Base-by-base conservation (phyloP, 2,888 invertebrate genomes). In the Lasioglossum figueresi region DNA sequence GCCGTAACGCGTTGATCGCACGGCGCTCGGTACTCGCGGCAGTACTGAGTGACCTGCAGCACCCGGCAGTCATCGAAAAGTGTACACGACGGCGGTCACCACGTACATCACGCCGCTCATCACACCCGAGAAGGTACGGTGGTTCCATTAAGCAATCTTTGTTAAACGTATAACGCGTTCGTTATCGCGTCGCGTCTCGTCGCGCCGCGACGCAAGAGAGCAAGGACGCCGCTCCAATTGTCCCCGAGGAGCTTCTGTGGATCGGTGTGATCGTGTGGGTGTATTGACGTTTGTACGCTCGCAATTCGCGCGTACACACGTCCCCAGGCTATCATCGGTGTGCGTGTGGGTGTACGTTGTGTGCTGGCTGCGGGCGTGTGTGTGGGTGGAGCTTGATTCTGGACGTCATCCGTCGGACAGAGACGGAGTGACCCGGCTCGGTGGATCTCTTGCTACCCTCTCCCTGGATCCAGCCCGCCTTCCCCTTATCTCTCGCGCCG, bases 101-200 rank as follows among this genome's bases (percentile, higher is more conserved):
- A 95, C 95, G 94, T 95, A 95, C 92, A 94, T 95, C 94, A 94
- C 95, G 88, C 95, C 95, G 91, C 94, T 95, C 92, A 95, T 95
- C 94, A 95, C 95, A 93, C 93, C 95, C 89, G 94, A 94, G 93
- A 95, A 95, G 95, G 95, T 95, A 95, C 91, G 78, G 71, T 84
- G 86, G 68, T 45, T 66, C 56, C 56, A 72, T 72, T 73, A 48
- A 76, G 45, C 37, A 70, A 80, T 71, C 34, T 78, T 74, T 79
- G n/a, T 52, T 52, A 31, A 27, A 63, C 31, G 2, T 63, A 56
- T 56, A 63, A 63, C 63, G 16, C 63, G 63, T 19, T 19, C 31
- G 63, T 31, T 63, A 31, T 31, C 31, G 31, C 4, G 19, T 45
- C 45, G 45, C 27, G 16, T 59, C 16, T 27, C 52, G 2, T 23